A percentile compares a stretch with the other conserved stretches of the same genome.
Conservation (phyloP, 2,797 vertebrate genomes). For the Sylvilagus floridanus region DNA sequence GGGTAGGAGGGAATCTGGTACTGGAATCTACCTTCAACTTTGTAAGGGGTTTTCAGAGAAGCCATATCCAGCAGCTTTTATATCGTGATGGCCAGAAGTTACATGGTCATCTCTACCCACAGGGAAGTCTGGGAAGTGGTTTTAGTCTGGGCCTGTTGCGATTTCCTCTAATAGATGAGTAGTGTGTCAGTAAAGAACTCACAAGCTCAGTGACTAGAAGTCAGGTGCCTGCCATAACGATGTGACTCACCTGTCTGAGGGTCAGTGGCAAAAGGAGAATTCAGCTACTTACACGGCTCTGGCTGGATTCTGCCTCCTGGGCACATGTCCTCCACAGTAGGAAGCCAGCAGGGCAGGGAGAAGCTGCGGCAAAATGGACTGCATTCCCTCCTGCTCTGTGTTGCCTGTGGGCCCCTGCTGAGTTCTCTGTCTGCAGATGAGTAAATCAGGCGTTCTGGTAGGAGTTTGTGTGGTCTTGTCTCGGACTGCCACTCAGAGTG, state of each 20-base stretch:
- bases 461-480: background rate
- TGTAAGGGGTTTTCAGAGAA: background rate
- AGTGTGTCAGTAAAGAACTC: background rate
- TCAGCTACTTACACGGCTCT: background rate
- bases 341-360: background rate
- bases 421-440: background rate
- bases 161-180: background rate
- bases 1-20: background rate
- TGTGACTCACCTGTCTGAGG: background rate
- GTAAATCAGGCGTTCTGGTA: background rate
- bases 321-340: accelerated
- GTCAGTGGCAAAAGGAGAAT: background rate
- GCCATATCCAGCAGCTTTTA: background rate
- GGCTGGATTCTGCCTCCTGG: background rate
- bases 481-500: too few relatives aligned
- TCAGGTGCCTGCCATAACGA: background rate
- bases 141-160: background rate
- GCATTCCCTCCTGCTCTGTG: accelerated
- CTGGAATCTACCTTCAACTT: background rate
- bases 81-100: background rate
- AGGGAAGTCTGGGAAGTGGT: background rate
- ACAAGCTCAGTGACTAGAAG: background rate
- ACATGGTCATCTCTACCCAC: background rate
- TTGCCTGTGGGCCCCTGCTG: background rate
- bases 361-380: background rate